Evolutionary conservation across 2,113 vertebrate genomes (phyloP), one percentile per base, ranked within the genome.

Genomic region (Agelaius phoeniceus): DNA sequence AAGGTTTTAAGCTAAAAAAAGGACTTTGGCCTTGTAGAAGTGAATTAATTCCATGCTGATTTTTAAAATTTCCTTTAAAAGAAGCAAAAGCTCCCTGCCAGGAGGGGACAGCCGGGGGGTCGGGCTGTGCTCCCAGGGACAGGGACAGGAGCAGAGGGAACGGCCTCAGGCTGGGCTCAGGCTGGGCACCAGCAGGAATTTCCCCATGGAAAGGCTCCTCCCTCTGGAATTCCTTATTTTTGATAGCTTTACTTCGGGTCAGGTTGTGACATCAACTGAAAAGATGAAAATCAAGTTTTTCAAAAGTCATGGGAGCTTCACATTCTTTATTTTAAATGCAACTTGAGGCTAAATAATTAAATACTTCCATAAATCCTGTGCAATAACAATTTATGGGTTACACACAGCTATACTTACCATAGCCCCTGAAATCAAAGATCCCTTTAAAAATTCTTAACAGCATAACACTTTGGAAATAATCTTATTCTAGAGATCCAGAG

Each of bases 351-450:
- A 63, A 89, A 61, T 55, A 59, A 74, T 80, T 48, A 89, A 92
- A 51, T 83, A 44, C 31, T 51, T 85, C 27, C n/a, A 62, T 26
- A 89, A 89, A 78, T 48, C 43, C 21, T 27, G 27, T 57, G 26
- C 2, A 9, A 61, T 30, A 87, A 30, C 62, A 93, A 46, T 65
- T 66, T 72, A 66, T 63, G 48, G 52, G 84, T 90, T 78, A 78
- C 30, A 62, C 35, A 90, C 68, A 78, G 51, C 59, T 61, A 71
- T 62, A 84, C 79, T 58, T 72, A 37, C 14, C 69, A 44, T 7
- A 90, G 57, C 46, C n/a, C 59, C 87, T 79, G 44, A 89, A 49
- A 87, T 90, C 89, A 94, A 82, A 78, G 81, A 92, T 59, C 54
- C 31, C 67, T 93, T 48, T 89, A 89, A 87, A 87, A 94, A 89